These are phyloP conservation scores for Ferrisia virgata DNA, from an alignment of 2,888 invertebrate species.

Conservation along the genomic window DNA sequence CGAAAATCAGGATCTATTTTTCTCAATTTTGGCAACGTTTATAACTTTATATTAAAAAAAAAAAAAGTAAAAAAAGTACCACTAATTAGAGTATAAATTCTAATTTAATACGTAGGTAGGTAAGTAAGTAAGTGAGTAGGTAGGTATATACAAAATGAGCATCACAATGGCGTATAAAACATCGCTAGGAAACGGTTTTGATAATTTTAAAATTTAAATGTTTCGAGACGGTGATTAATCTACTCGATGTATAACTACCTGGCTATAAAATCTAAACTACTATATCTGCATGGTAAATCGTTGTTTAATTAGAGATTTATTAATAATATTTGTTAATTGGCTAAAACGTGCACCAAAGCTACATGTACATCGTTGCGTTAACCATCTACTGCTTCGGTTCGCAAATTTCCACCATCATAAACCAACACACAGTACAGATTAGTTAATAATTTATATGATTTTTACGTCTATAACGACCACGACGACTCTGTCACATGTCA, in stretches of 20 bases:
- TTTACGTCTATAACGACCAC: not conserved
- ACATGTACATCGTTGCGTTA: no score
- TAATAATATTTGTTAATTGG: constrained; percentile 26
- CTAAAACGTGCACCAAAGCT: not conserved
- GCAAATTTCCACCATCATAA: no score
- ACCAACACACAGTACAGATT: constrained; percentile 5
- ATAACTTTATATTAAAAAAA: no score
- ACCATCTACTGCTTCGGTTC: no score
- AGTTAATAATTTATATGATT: not conserved
- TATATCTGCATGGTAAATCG: constrained; percentile 8
- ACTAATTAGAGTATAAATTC: constrained; percentile 17
- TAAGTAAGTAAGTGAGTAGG: no score
- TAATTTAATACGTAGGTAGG: no score
- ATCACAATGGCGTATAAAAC: not conserved
- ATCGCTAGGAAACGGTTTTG: not conserved
- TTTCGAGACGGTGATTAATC: constrained; percentile 10
- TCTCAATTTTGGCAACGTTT: not conserved
- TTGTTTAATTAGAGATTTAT: constrained; percentile 19
- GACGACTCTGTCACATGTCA: not conserved
- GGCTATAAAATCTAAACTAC: no score
- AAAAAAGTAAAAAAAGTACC: no score
- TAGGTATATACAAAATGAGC: constrained; percentile 6
- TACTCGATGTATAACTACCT: no score
- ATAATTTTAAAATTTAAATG: constrained; percentile 23
- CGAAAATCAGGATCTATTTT: not conserved